phyloP scores from a whole-genome alignment of 2,888 invertebrate species.

The Acrocera orbiculus region DNA sequence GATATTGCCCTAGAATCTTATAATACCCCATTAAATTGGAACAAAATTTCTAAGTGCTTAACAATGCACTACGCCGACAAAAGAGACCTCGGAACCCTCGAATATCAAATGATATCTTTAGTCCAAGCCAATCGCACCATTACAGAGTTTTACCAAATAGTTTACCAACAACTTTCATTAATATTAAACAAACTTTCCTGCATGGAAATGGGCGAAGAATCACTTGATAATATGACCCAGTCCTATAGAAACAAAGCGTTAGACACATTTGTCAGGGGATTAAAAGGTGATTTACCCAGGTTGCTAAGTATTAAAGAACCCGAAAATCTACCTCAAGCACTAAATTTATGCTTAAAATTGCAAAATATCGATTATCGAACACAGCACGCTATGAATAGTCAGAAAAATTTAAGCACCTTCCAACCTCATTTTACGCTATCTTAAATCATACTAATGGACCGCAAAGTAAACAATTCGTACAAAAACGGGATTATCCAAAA shows the following conservation, averaged over 20 bases:
- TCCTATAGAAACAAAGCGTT: conserved; percentile 13
- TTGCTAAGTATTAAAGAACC: conserved; percentile 6
- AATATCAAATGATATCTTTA: conserved; percentile 10
- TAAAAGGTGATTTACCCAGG: conserved; percentile 10
- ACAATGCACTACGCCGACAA: conserved; percentile 10
- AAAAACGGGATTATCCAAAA: not conserved
- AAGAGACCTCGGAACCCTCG: conserved; percentile 9
- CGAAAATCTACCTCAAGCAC: conserved; percentile 1
- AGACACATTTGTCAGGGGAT: conserved; percentile 13
- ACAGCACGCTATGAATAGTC: conserved; percentile 1
- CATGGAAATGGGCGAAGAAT: conserved; percentile 11
- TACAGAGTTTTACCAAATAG: conserved; percentile 12
- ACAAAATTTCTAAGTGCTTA: conserved; percentile 4
- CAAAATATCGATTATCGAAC: conserved; percentile 1
- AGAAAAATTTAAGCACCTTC: no score
- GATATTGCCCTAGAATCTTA: conserved; percentile 5
- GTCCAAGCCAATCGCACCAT: conserved; percentile 9
- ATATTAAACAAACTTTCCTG: conserved; percentile 13
- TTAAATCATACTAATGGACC: not conserved
- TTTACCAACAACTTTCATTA: conserved; percentile 13
- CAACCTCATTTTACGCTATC: no score
- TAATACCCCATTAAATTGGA: conserved; percentile 7
- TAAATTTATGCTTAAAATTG: not conserved
- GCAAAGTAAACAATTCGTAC: not conserved
- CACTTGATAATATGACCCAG: conserved; percentile 8